Conservation (phyloP, 1,140 invertebrate species). For the Diabrotica virgifera region DNA sequence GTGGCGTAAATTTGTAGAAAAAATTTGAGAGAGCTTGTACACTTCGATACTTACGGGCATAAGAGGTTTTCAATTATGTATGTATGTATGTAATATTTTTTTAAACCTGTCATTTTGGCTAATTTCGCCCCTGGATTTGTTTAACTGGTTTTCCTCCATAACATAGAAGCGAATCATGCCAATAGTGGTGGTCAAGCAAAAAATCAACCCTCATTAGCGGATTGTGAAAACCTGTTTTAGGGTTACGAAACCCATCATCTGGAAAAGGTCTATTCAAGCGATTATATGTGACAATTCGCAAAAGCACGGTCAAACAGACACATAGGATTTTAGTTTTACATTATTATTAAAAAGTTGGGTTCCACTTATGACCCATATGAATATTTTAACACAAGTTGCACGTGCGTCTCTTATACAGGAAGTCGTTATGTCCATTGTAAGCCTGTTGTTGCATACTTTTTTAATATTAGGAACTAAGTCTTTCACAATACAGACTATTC, state of each 20-base stretch:
- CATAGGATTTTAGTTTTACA: background rate
- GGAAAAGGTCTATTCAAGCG: background rate
- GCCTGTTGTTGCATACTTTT: background rate
- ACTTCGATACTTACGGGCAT: no score
- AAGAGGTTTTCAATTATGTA: no score
- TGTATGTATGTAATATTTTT: no score
- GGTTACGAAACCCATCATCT: background rate
- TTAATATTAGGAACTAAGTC: no score
- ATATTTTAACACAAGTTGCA: background rate
- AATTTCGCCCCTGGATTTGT: background rate
- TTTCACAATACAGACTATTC: no score
- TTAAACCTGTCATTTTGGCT: background rate
- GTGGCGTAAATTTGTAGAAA: no score
- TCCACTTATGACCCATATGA: background rate
- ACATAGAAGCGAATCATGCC: background rate
- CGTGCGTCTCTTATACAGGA: background rate
- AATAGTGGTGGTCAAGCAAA: background rate
- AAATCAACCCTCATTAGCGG: slow-evolving; percentile 2
- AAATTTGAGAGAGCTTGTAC: no score
- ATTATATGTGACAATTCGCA: background rate
- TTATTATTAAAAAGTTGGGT: background rate
- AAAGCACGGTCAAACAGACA: background rate
- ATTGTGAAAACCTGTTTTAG: slow-evolving; percentile 2
- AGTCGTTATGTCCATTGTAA: background rate
- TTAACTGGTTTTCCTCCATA: background rate